Percentiles rank a stretch among this genome's conserved stretches.
phyloP scores from a whole-genome alignment of 2,888 invertebrate genomes.

The Stegophylla sp. region DNA sequence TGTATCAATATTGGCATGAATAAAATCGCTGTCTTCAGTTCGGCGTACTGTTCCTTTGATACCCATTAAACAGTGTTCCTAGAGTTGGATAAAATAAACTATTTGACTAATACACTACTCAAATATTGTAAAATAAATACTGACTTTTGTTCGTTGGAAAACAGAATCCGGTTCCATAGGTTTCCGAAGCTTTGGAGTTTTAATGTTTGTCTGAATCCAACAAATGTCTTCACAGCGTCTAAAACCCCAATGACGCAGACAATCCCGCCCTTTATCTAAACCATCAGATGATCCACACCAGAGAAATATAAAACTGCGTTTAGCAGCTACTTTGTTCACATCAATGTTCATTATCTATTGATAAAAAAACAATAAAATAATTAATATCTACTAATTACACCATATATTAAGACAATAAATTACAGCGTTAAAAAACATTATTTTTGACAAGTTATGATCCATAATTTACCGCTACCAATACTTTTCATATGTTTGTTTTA shows the following conservation, averaged over 20 bases:
- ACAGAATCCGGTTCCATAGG: conserved; percentile 93
- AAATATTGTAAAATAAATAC: not conserved
- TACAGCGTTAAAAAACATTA: too few species aligned
- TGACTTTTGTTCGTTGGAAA: conserved; percentile 88
- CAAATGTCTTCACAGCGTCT: conserved; percentile 97
- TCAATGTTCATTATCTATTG: conserved; percentile 81
- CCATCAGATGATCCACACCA: conserved; percentile 99
- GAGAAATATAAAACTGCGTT: conserved; percentile 91
- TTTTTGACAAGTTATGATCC: too few species aligned
- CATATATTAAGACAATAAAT: not conserved
- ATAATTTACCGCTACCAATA: too few species aligned
- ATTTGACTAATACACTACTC: not conserved
- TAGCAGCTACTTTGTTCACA: conserved; percentile 89
- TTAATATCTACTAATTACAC: too few species aligned
- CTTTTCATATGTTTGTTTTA: too few species aligned
- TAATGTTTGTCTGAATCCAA: conserved; percentile 97
- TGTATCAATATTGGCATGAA: conserved; percentile 98
- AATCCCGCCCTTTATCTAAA: conserved; percentile 91
- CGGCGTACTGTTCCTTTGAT: conserved; percentile 93
- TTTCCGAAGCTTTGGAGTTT: conserved; percentile 92
- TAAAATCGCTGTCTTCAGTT: conserved; percentile 96
- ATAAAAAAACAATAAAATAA: conserved; percentile 11
- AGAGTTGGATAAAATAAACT: conserved; percentile 53
- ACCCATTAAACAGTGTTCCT: conserved; percentile 97
- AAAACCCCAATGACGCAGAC: conserved; percentile 96